Evolutionary conservation across 1,140 invertebrate genomes (phyloP).

Genomic region (Agrilus planipennis): DNA sequence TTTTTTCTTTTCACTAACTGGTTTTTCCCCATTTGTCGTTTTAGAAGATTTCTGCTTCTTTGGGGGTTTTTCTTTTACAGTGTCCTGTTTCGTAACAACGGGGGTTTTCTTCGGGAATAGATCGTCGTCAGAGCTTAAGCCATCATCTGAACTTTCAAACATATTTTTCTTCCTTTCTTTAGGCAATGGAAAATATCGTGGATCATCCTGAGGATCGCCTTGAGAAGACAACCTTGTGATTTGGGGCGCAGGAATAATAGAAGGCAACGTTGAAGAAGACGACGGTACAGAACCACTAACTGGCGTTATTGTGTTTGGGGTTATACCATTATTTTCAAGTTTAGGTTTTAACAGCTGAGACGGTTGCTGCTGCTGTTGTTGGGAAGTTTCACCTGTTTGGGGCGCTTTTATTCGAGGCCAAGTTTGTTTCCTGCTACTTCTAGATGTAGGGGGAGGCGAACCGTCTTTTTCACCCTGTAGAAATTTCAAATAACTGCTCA

Average conservation of each 20-base stretch:
- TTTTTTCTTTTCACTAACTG: neutral
- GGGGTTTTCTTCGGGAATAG: conserved; percentile 34
- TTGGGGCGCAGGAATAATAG: conserved; percentile 9
- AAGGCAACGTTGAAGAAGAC: neutral
- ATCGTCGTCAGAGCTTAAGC: conserved; percentile 51
- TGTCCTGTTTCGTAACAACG: conserved; percentile 24
- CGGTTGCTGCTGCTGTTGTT: conserved; percentile 14
- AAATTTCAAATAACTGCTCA: conserved; percentile 75
- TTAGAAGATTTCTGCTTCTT: conserved; percentile 37
- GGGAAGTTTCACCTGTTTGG: conserved; percentile 9
- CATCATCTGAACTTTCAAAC: conserved; percentile 55
- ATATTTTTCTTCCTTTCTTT: conserved; percentile 55
- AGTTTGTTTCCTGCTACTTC: conserved; percentile 50
- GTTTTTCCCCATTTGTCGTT: conserved; percentile 13
- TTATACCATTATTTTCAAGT: conserved; percentile 3
- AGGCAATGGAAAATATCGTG: conserved; percentile 58
- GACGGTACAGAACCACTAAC: no score
- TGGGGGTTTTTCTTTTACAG: conserved; percentile 16
- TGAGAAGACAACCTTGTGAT: conserved; percentile 23
- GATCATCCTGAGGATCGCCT: conserved; percentile 49
- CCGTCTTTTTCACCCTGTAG: conserved; percentile 68
- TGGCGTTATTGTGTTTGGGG: no score
- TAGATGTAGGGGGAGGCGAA: conserved; percentile 56
- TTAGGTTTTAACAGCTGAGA: conserved; percentile 5
- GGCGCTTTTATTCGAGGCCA: conserved; percentile 44